Conservation (phyloP, 2,113 vertebrate species). For the Neodontobutis hainanensis region DNA sequence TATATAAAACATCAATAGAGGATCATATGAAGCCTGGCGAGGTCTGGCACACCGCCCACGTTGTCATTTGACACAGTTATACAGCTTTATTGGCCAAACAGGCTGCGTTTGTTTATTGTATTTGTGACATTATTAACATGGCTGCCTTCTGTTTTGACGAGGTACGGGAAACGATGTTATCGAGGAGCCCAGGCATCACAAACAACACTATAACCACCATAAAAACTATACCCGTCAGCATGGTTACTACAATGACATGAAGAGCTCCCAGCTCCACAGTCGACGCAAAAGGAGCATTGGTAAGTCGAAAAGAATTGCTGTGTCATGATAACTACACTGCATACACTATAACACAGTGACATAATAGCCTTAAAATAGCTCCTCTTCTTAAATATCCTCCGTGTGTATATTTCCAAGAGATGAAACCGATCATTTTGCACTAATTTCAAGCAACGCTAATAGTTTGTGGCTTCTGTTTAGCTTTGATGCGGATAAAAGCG, state of each 20-base stretch:
- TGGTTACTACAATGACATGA: slow-evolving; percentile 85
- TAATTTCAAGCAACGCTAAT: slow-evolving; percentile 62
- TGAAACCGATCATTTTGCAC: slow-evolving; percentile 57
- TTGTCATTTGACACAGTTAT: slow-evolving; percentile 29
- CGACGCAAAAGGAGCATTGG: slow-evolving; percentile 92
- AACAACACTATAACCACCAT: slow-evolving; percentile 75
- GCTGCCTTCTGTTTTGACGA: slow-evolving; percentile 68
- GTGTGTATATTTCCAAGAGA: slow-evolving; percentile 44
- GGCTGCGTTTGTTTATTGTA: slow-evolving; percentile 16
- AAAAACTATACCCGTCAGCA: slow-evolving; percentile 71
- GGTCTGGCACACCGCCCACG: slow-evolving; percentile 34
- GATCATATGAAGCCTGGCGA: slow-evolving; percentile 34
- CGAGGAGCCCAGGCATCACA: slow-evolving; percentile 83
- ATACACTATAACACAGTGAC: slow-evolving; percentile 9
- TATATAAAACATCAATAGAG: slow-evolving; percentile 48
- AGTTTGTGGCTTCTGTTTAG: slow-evolving; percentile 63
- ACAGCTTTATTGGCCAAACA: slow-evolving; percentile 35
- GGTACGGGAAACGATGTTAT: slow-evolving; percentile 88
- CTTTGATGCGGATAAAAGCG: slow-evolving; percentile 52
- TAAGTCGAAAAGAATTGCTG: slow-evolving; percentile 71
- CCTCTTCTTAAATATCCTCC: slow-evolving; percentile 27
- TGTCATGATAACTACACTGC: slow-evolving; percentile 23
- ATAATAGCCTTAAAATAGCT: slow-evolving; percentile 40
- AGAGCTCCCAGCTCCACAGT: slow-evolving; percentile 86
- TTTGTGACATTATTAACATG: slow-evolving; percentile 64